Evolutionary conservation across 2,888 invertebrate species (phyloP).

Genomic region (Tetramorium bicarinatum): DNA sequence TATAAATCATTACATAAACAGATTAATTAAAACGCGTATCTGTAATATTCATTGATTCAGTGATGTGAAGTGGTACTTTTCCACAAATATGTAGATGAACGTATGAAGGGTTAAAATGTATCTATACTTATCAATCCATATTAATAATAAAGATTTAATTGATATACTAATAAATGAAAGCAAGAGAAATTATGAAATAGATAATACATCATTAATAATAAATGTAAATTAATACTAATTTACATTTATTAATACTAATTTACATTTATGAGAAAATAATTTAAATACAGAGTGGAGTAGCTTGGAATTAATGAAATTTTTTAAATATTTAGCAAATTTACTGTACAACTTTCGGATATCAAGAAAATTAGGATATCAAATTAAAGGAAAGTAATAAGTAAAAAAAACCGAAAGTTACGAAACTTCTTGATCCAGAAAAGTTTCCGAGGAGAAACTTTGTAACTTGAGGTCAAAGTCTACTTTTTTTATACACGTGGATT

Average conservation of each 20-base stretch:
- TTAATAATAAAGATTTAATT: slow-evolving; percentile 15
- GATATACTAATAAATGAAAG: neutral
- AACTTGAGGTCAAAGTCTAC: neutral
- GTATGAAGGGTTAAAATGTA: neutral
- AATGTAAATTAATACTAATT: neutral
- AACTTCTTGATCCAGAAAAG: neutral
- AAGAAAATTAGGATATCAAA: neutral
- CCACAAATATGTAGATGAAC: neutral
- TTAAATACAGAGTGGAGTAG: neutral
- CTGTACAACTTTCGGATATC: neutral
- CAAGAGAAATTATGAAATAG: neutral
- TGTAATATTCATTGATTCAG: slow-evolving; percentile 12
- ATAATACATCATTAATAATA: neutral
- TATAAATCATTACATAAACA: neutral
- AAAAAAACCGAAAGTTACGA: neutral
- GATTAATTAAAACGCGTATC: slow-evolving; percentile 28
- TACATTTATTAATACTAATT: neutral
- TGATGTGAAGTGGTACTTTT: neutral
- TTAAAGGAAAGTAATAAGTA: slow-evolving; percentile 10
- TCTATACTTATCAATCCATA: neutral
- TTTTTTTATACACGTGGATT: neutral
- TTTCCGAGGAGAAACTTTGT: neutral
- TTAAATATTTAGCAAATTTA: neutral
- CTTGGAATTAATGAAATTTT: neutral
- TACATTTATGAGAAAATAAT: neutral